A percentile compares a stretch with the other conserved stretches of the same genome.
These are phyloP conservation scores for Mormyrus proboscirostris DNA, from an alignment of 2,797 vertebrate genomes.

Conservation along the genomic window DNA sequence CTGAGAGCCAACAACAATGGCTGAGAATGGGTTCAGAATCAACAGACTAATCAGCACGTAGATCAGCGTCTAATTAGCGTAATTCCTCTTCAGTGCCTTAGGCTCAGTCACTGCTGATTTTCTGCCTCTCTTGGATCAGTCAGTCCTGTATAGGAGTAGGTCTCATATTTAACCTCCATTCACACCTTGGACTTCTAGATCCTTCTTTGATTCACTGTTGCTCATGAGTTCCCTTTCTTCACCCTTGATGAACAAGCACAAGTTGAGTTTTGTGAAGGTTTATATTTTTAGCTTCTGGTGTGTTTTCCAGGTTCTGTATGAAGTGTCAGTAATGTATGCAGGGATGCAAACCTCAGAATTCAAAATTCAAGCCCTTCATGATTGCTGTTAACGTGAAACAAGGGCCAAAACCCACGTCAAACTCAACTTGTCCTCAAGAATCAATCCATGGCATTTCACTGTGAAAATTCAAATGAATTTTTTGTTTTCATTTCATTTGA, in stretches of 20 bases:
- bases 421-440: slow-evolving; percentile 21
- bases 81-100: slow-evolving; percentile 49
- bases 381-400: neutral
- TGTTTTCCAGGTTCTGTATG: neutral
- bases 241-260: slow-evolving; percentile 12
- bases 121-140: slow-evolving; percentile 35
- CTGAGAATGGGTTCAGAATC: slow-evolving; percentile 60
- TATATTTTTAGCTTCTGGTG: neutral
- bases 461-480: neutral
- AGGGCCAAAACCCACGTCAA: slow-evolving; percentile 24
- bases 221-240: slow-evolving; percentile 38
- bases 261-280: slow-evolving; percentile 21
- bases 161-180: slow-evolving; percentile 39
- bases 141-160: slow-evolving; percentile 35
- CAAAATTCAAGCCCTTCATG: neutral
- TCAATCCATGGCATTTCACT: neutral
- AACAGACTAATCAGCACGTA: slow-evolving; percentile 65
- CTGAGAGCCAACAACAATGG: slow-evolving; percentile 62
- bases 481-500: neutral
- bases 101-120: slow-evolving; percentile 40
- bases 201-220: slow-evolving; percentile 1
- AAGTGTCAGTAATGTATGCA: neutral
- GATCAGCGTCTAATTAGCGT: slow-evolving; percentile 67
- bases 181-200: slow-evolving; percentile 27
- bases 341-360: neutral